Conservation (phyloP, 92 coral and sea anemone species). For the Porites rus region DNA sequence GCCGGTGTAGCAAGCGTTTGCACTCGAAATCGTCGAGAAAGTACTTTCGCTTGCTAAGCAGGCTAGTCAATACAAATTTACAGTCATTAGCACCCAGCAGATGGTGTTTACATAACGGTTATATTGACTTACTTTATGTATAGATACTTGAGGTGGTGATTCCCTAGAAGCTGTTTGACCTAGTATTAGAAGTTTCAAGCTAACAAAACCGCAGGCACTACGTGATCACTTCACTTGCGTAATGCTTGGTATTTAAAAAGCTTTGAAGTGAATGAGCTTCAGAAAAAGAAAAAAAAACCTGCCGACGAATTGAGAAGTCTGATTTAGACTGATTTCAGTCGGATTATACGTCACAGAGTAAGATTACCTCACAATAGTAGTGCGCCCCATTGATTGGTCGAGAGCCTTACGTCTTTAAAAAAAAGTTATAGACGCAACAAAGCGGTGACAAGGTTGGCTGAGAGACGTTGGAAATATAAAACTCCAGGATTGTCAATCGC, state of each 20-base stretch:
- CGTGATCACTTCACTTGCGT: background rate
- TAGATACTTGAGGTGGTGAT: background rate
- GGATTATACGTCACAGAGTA: conserved; percentile 23
- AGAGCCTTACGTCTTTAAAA: background rate
- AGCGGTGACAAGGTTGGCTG: conserved; percentile 2
- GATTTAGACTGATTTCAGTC: background rate
- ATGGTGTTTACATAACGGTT: conserved; percentile 13
- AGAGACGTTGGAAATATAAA: background rate
- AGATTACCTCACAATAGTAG: conserved; percentile 48
- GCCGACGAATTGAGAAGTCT: background rate
- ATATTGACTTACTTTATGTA: background rate
- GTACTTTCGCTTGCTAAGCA: too few relatives aligned
- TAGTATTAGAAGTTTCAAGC: background rate
- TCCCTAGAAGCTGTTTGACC: background rate
- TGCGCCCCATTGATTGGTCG: conserved; percentile 73
- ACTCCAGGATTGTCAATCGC: background rate
- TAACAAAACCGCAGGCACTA: background rate
- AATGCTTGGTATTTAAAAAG: background rate
- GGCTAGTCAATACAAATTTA: background rate
- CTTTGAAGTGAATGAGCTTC: background rate
- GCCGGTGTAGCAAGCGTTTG: too few relatives aligned
- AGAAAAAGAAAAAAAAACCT: too few relatives aligned
- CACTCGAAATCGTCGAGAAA: too few relatives aligned
- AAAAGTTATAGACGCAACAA: conserved; percentile 18
- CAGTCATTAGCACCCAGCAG: background rate